Percentiles rank a stretch among this genome's conserved stretches.
These are phyloP conservation scores for Antheraea mylitta DNA, from an alignment of 1,140 invertebrate genomes.

Conservation along the genomic window DNA sequence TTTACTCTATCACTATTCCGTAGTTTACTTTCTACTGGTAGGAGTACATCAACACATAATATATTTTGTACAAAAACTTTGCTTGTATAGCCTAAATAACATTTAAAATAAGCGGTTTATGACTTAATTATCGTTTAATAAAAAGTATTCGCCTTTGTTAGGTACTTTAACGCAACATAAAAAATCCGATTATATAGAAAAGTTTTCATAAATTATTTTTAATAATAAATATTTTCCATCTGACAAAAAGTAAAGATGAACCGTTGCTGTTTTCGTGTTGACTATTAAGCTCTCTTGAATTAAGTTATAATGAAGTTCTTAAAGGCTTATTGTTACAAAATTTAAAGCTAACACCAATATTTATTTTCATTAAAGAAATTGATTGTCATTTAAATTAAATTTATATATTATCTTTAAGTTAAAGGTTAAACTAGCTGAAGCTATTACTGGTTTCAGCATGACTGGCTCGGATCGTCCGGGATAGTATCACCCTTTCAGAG, in stretches of 20 bases:
- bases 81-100: too few species aligned
- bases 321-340: neutral
- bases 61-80: too few species aligned
- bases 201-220: neutral
- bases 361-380: neutral
- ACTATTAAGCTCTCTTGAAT: neutral
- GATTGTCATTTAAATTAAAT: neutral
- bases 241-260: neutral
- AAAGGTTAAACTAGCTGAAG: too few species aligned
- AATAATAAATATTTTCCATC: neutral
- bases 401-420: too few species aligned
- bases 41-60: too few species aligned
- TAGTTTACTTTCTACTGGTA: too few species aligned
- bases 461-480: too few species aligned
- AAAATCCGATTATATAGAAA: neutral
- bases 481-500: too few species aligned
- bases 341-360: neutral
- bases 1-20: too few species aligned
- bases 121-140: neutral
- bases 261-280: neutral
- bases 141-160: neutral
- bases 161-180: neutral
- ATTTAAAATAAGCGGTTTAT: neutral
- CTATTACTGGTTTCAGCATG: too few species aligned
- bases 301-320: neutral